Evolutionary conservation across 1,140 invertebrate species (phyloP), one percentile per base, ranked within the genome.

Genomic region (Conus ventricosus): DNA sequence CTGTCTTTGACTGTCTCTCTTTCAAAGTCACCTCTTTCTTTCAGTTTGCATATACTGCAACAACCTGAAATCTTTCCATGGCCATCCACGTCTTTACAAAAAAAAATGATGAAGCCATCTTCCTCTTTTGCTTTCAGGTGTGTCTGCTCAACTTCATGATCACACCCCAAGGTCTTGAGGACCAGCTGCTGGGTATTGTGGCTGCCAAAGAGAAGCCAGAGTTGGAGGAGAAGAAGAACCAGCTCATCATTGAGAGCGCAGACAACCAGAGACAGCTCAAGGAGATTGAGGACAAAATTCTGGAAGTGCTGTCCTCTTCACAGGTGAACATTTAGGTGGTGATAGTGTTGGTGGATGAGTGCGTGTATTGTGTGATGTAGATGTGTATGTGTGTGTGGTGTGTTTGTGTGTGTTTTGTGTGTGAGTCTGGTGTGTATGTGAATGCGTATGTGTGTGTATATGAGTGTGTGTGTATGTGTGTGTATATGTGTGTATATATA

Each of bases 261-360:
- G 92, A 91, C 25, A 95, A 95, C 90, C 95, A 95, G 89, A 95
- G 94, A 89, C 96, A 98, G 91, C 94, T 99, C 76, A 98, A 99
- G 94, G 98, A 99, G 93, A 98, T 98, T 25, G 98, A 99, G 96
- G 97, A 99, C 94, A 97, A 99, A 95, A 99, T 99, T 91, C 95
- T 99, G 0, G 96, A 98, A 95, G 97, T 98, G 89, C 96, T 99
- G 3, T 97, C 96, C 27, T 91, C 95, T 7, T 97, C 96, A n/a
- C 95, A 97, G 94, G 98, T 98, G 13, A 98, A 84, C 63, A 7
- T 57, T 25, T 78, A 78, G 75, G 75, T 78, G 23, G 27, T 23
- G 10, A 11, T 78, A 5, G 10, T 78, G 27, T 25, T 15, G 10
- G 75, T 78, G 8, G 11, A 23, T 78, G 75, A 78, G 60, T 63